Evolutionary conservation across 2,113 vertebrate genomes (phyloP), one percentile per base, ranked within the genome.

Genomic region (Pyrgilauda ruficollis): DNA sequence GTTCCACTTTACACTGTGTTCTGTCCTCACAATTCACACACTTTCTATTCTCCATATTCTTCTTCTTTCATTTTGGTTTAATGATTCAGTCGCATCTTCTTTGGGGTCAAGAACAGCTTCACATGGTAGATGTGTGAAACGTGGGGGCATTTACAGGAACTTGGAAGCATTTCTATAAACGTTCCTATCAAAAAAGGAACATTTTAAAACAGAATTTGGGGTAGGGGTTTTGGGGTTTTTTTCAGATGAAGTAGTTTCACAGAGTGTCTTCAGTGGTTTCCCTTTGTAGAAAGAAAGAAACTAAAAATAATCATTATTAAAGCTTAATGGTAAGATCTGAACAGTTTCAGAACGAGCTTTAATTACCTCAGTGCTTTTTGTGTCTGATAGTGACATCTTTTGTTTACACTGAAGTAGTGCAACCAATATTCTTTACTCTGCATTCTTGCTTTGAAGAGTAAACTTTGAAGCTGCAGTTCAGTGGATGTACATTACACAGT

Each of bases 121-220:
- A 80, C 89, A 24, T 72, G 90, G 84, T 69, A 61, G 18, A 69
- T 41, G 43, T 70, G 47, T 90, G 75, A 86, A 82, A 66, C 0
- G 0, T 56, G 73, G 59, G 76, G 83, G 44, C 67, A 93, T 66
- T 97, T 97, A 97, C 96, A 95, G 76, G 95, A 97, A 97, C 41
- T 41, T 72, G 56, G 89, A 92, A 92, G 72, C 67, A 37, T 86
- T 92, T 89, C 85, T 56, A 23, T 49, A 75, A 87, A 31, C 44
- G 70, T 89, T 53, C 43, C 90, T 87, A 76, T 81, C 41, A 73
- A 89, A 72, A 75, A 77, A 82, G 17, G 27, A 82, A 35, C 49
- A 43, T 58, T 50, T 24, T 43, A 78, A 95, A 83, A 47, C 43
- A 64, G 35, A 92, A 89, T 89, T 62, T 24, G 50, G 31, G 6